These are phyloP conservation scores for Aphidoletes aphidimyza DNA, from an alignment of 2,888 invertebrate species.

Conservation along the genomic window DNA sequence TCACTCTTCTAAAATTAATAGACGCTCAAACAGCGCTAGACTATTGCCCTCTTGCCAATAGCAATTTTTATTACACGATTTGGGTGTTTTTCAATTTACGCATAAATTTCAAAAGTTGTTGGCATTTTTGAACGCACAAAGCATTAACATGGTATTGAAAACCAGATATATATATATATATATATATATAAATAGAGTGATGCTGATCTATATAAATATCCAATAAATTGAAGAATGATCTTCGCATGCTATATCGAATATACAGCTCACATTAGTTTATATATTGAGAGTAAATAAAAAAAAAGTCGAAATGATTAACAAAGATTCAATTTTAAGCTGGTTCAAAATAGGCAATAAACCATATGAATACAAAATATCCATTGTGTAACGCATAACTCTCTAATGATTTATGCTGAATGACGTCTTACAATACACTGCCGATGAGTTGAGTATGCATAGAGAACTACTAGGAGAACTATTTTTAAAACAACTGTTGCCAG, in stretches of 20 bases:
- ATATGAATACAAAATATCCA: not conserved
- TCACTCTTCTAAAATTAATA: not conserved
- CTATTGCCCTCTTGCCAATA: not conserved
- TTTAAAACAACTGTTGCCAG: not conserved
- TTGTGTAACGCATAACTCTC: not conserved
- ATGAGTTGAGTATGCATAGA: too few relatives aligned
- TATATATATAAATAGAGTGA: too few relatives aligned
- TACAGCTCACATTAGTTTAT: too few relatives aligned
- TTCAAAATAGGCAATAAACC: too few relatives aligned
- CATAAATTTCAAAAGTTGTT: not conserved
- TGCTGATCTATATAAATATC: too few relatives aligned
- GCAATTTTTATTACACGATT: not conserved
- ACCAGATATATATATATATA: not conserved
- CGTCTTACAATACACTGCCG: not conserved
- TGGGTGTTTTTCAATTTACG: conserved; percentile 12
- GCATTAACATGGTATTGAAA: not conserved
- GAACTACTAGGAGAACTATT: not conserved
- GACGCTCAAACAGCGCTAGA: not conserved
- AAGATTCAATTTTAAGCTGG: too few relatives aligned
- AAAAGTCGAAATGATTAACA: too few relatives aligned
- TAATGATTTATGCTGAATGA: conserved; percentile 15
- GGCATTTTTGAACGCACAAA: not conserved
- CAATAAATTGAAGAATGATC: too few relatives aligned
- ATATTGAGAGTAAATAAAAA: too few relatives aligned
- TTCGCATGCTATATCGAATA: too few relatives aligned